Evolutionary conservation across 2,888 invertebrate genomes (phyloP), one percentile per base, ranked within the genome.

Genomic region (Azorinus chamasolen): DNA sequence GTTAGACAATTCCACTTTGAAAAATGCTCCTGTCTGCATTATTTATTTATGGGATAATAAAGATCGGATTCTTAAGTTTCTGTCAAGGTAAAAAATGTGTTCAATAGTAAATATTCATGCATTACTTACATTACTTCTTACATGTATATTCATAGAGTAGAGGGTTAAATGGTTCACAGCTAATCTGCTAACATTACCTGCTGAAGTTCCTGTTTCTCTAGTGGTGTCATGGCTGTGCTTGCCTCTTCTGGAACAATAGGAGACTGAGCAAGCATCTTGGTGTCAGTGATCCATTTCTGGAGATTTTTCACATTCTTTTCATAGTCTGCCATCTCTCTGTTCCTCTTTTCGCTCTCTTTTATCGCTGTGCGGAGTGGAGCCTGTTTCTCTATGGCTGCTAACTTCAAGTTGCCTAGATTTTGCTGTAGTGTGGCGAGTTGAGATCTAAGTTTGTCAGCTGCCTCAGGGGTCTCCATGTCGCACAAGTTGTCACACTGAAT

Each of bases 401-500:
- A 74, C 75, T 90, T 90, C 32, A 92, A 83, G 55, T 90, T 85
- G 1, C 86, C 85, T 0, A 90, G 83, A 51, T 85, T 82, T n/a
- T 76, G 82, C 66, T 89, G 89, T 14, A 92, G 81, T 2, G 64
- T 80, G 14, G 86, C 84, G 45, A 92, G 85, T 59, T 87, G 86
- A 10, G 80, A 78, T 20, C 87, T 80, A 41, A 92, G 79, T 58
- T 83, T 85, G 61, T 90, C 88, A 0, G 88, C 89, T 22, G 80
- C 66, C 5, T 78, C 77, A 0, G 88, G 87, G 0, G 84, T 64
- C 58, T 89, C 91, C 48, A 83, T 62, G 37, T 88, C 88, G 79
- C 88, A 86, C 14, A 92, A 71, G 43, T 79, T 83, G 61, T 91
- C 91, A 84, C 90, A 91, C 74, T 89, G 89, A 6, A 92, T 84